Conservation (phyloP, 2,797 vertebrate species). For the Acipenser ruthenus region DNA sequence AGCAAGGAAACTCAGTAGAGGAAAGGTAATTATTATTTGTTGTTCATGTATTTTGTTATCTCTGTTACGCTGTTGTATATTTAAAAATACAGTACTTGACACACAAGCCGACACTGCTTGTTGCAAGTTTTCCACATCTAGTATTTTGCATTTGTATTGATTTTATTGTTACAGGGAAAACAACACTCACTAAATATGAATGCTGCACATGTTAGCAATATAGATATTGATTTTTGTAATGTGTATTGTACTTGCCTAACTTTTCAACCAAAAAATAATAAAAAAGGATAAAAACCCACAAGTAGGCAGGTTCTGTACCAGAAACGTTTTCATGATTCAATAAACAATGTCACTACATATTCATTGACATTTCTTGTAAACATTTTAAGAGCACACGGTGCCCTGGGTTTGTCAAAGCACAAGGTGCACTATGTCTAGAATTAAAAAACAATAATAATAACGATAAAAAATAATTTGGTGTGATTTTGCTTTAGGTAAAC, state of each 20-base stretch:
- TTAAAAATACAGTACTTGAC: too few relatives aligned
- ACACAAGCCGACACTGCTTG: too few relatives aligned
- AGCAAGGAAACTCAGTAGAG: too few relatives aligned
- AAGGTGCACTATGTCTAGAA: slow-evolving; percentile 47
- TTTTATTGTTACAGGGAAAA: slow-evolving; percentile 34
- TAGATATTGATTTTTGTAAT: slow-evolving; percentile 47
- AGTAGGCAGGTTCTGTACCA: slow-evolving; percentile 42
- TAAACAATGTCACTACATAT: slow-evolving; percentile 24
- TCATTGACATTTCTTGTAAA: slow-evolving; percentile 29
- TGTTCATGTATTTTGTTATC: too few relatives aligned
- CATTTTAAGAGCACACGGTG: slow-evolving; percentile 43
- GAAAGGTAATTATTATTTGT: too few relatives aligned
- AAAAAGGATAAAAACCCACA: slow-evolving; percentile 12
- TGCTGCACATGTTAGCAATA: slow-evolving; percentile 57
- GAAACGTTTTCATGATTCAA: slow-evolving; percentile 37
- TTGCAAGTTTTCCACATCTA: too few relatives aligned
- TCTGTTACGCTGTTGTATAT: too few relatives aligned
- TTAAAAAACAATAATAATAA: slow-evolving; percentile 22
- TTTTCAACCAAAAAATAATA: slow-evolving; percentile 36
- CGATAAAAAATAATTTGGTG: slow-evolving; percentile 28
- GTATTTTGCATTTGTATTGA: background rate
- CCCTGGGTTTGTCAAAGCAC: slow-evolving; percentile 55
- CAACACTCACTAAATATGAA: slow-evolving; percentile 43
- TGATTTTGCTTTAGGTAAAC: slow-evolving; percentile 48
- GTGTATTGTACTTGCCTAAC: slow-evolving; percentile 60